A percentile compares a stretch with the other conserved stretches of the same genome.
phyloP scores from a whole-genome alignment of 2,113 vertebrate genomes.

The Aspidoscelis tigris region DNA sequence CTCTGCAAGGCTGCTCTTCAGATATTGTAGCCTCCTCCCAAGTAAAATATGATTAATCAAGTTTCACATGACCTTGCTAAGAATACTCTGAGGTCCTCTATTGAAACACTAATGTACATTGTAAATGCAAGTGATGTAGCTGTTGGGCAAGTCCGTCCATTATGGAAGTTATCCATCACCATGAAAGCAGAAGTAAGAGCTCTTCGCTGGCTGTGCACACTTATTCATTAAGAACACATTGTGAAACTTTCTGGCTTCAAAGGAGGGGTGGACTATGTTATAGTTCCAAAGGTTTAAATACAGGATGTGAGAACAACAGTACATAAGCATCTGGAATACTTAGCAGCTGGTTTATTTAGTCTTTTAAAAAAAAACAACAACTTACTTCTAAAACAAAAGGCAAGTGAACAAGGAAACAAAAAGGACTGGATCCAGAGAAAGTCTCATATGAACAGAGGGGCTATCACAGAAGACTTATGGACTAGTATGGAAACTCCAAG shows the following conservation, averaged over 20 bases:
- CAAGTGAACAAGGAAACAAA: slow-evolving; percentile 5
- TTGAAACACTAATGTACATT: slow-evolving; percentile 26
- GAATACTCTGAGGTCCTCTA: slow-evolving; percentile 25
- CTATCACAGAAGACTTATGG: background rate
- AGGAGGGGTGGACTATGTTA: slow-evolving; percentile 14
- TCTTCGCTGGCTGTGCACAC: slow-evolving; percentile 33
- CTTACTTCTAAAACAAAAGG: slow-evolving; percentile 21
- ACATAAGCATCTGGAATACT: slow-evolving; percentile 19
- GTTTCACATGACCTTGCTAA: slow-evolving; percentile 36
- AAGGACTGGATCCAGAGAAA: background rate
- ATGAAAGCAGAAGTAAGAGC: slow-evolving; percentile 31
- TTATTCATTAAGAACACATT: slow-evolving; percentile 49
- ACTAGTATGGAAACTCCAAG: background rate
- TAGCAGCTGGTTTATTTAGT: background rate
- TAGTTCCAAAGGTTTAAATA: slow-evolving; percentile 27
- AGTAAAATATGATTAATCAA: slow-evolving; percentile 48
- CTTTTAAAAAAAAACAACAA: slow-evolving; percentile 3
- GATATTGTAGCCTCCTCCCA: background rate
- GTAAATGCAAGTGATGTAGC: slow-evolving; percentile 44
- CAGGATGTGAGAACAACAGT: slow-evolving; percentile 6
- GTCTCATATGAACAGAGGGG: background rate
- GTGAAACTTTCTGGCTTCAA: slow-evolving; percentile 32
- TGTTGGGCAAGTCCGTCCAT: slow-evolving; percentile 42
- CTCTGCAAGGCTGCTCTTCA: background rate
- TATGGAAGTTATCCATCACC: slow-evolving; percentile 49